A percentile compares a stretch with the other conserved stretches of the same genome.
Evolutionary conservation across 2,113 vertebrate species (phyloP).

Genomic region (Rhizomys pruinosus): DNA sequence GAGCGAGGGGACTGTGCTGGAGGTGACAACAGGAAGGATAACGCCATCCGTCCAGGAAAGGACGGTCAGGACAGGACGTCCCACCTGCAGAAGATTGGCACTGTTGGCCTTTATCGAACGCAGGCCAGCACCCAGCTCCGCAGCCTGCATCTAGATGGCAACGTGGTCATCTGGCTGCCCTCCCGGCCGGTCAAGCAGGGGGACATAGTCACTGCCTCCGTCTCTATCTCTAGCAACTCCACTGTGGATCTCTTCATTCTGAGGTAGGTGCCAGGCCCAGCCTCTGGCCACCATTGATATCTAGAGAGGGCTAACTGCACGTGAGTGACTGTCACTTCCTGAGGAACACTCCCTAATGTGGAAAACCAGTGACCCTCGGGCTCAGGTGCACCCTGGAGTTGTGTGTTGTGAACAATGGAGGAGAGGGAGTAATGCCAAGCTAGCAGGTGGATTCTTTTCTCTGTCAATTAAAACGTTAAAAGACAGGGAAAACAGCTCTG

Average conservation of each 20-base stretch:
- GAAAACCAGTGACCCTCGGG: neutral
- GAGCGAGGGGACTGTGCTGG: slow-evolving; percentile 88
- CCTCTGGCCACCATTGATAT: fast-evolving
- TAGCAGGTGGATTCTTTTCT: neutral
- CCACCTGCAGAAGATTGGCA: slow-evolving; percentile 91
- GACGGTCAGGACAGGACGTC: slow-evolving; percentile 86
- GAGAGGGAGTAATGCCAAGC: neutral
- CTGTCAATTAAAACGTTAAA: neutral
- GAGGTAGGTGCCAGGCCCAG: slow-evolving; percentile 86
- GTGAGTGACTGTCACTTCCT: fast-evolving
- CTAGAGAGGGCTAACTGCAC: fast-evolving
- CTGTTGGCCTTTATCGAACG: slow-evolving; percentile 88
- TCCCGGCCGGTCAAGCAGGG: slow-evolving; percentile 91
- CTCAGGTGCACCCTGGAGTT: fast-evolving
- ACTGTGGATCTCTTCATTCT: slow-evolving; percentile 94
- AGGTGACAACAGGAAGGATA: slow-evolving; percentile 90
- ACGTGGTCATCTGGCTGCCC: slow-evolving; percentile 92
- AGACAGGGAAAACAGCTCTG: neutral
- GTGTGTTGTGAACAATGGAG: neutral
- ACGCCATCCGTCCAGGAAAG: slow-evolving; percentile 90
- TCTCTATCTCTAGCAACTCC: slow-evolving; percentile 90
- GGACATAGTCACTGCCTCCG: slow-evolving; percentile 90
- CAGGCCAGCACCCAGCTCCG: slow-evolving; percentile 87
- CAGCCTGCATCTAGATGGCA: slow-evolving; percentile 91
- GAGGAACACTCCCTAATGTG: fast-evolving